Base-by-base conservation (phyloP, 2,888 invertebrate genomes). In the Diarsia rubi region DNA sequence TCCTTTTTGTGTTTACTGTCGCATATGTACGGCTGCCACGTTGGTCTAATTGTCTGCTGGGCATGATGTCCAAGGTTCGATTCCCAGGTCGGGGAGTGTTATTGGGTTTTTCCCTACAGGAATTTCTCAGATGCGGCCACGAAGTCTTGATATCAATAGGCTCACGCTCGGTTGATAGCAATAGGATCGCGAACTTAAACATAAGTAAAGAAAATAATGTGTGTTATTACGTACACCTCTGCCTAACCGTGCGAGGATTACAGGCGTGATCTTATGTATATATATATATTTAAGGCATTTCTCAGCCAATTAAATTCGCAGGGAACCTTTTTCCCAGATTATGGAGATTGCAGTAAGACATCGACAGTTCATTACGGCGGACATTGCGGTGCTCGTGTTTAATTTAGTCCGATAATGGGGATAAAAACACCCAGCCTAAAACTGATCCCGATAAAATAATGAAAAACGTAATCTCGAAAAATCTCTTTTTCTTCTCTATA, bases 391-490 rank as follows among this genome's bases (percentile, higher is more conserved):
- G 11, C 31, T 45, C 45, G 12, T 45, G 57, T 45, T 52, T 65
- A 60, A 65, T 72, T 79, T 27, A 37, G 3, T 27, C 59, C 21
- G 37, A 42, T 47, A 12, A 19, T 45, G n/a, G 14, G 52, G 27
- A 77, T 64, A 79, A 64, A 57, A 19, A 8, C 14, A 31, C 19
- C 31, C 19, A n/a, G 8, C 57, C 24, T 31, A 49, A n/a, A 45
- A 79, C n/a, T 47, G 45, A 79, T 62, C 42, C 42, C 8, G 49
- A 45, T 52, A 72, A 63, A 52, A 52, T 37, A 57, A 37, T 72
- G 4, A 57, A 64, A 24, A 4, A 49, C 24, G 49, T 63, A 59
- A 67, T 67, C 37, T 49, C 27, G 14, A 37, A 44, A 76, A 71
- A 71, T 47, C 14, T 47, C 59, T 64, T 31, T n/a, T 44, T n/a